A percentile compares a stretch with the other conserved stretches of the same genome.
Evolutionary conservation across 2,888 invertebrate species (phyloP).

Genomic region (Scaptomyza cyrtandrae): DNA sequence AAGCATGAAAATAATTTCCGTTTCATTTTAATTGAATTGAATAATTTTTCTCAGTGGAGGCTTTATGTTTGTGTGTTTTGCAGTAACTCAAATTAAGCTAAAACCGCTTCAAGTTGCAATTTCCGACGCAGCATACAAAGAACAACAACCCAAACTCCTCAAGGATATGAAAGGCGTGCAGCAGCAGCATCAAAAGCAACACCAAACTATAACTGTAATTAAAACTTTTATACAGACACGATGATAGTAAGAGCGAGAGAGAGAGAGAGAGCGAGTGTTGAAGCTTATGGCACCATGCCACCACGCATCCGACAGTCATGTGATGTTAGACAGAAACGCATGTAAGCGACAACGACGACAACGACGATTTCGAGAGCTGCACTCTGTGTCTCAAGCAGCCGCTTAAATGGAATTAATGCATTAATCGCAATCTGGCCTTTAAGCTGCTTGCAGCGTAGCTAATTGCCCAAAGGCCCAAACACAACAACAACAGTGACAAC

Average conservation of each 20-base stretch:
- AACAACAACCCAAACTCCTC: constrained; percentile 56
- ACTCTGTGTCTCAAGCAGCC: constrained; percentile 10
- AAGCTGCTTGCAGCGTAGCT: constrained; percentile 59
- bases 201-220: constrained; percentile 71
- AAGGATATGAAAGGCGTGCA: constrained; percentile 46
- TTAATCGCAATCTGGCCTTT: constrained; percentile 62
- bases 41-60: constrained; percentile 5
- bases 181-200: constrained; percentile 20
- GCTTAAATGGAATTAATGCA: constrained; percentile 61
- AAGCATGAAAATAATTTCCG: not conserved
- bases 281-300: not conserved
- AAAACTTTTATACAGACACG: constrained; percentile 57
- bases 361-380: not conserved
- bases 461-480: constrained; percentile 65
- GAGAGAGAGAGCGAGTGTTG: not conserved
- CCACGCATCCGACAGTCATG: not conserved
- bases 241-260: not conserved
- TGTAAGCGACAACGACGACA: constrained; percentile 25
- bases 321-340: constrained; percentile 12
- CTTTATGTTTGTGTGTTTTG: constrained; percentile 19
- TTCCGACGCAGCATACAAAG: constrained; percentile 61
- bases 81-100: constrained; percentile 73
- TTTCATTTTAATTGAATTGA: not conserved
- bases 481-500: constrained; percentile 36
- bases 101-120: constrained; percentile 78